phyloP scores from a whole-genome alignment of 2,888 invertebrate genomes.

The Coelogynopora nodosa region DNA sequence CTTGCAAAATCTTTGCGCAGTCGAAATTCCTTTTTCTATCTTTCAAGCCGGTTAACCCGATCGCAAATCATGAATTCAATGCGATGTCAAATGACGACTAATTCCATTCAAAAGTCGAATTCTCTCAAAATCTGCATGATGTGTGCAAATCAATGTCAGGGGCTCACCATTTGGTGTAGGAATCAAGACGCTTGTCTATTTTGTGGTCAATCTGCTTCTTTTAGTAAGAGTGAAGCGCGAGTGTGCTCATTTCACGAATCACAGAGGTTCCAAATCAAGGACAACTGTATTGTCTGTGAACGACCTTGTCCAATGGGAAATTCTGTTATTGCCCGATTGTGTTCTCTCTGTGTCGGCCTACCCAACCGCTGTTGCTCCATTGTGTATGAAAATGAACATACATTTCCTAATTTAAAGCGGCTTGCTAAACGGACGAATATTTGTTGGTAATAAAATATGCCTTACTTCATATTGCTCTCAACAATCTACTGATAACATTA shows the following conservation, averaged over 20 bases:
- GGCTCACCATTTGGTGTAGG: neutral
- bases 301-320: neutral
- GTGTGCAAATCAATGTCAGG: slow-evolving; percentile 17
- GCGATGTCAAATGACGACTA: slow-evolving; percentile 13
- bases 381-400: neutral
- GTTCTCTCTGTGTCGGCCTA: neutral
- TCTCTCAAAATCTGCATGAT: slow-evolving; percentile 15
- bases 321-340: neutral
- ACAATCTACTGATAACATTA: too few species aligned
- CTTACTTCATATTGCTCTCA: too few species aligned
- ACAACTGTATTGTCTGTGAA: neutral
- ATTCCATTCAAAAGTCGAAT: neutral
- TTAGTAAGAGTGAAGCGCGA: neutral
- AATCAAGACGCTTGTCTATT: neutral
- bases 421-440: neutral
- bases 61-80: slow-evolving; percentile 25
- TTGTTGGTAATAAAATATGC: too few species aligned
- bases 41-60: neutral
- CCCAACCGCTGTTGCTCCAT: neutral
- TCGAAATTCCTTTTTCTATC: neutral
- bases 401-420: neutral
- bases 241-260: neutral
- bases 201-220: neutral
- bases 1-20: neutral
- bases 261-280: neutral